Conservation (phyloP, 1,140 invertebrate species). For the Danaus melanippus region DNA sequence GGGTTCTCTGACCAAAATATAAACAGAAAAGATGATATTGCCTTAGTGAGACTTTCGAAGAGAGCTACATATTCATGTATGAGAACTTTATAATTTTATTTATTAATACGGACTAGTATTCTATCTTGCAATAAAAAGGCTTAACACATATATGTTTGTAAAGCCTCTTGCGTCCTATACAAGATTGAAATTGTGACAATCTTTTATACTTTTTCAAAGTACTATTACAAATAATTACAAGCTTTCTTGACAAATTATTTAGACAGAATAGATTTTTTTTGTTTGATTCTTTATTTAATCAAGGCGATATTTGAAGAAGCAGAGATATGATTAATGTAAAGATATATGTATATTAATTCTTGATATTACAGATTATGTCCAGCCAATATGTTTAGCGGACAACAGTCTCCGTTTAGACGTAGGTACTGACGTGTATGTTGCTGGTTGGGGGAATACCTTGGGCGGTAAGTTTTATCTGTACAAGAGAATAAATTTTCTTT, state of each 20-base stretch:
- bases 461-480: conserved; percentile 31
- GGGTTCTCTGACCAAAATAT: conserved; percentile 64
- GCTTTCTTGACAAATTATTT: too few species aligned
- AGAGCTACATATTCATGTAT: conserved; percentile 47
- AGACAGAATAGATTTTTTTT: too few species aligned
- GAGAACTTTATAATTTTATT: background rate
- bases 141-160: too few species aligned
- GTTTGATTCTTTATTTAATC: too few species aligned
- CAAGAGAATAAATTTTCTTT: too few species aligned
- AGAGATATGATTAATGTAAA: background rate
- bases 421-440: conserved; percentile 49
- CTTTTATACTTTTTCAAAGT: too few species aligned
- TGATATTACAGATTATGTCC: conserved; percentile 64
- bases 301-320: too few species aligned
- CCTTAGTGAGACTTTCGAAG: conserved; percentile 66
- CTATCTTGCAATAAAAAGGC: too few species aligned
- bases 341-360: background rate
- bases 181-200: too few species aligned
- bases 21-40: conserved; percentile 76
- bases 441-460: conserved; percentile 72
- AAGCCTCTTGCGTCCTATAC: too few species aligned
- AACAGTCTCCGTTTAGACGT: conserved; percentile 26
- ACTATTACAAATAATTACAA: too few species aligned
- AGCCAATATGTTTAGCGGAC: conserved; percentile 74
- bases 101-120: too few species aligned